These are phyloP conservation scores for Sorex maritimensis DNA, from an alignment of 2,797 vertebrate species.

Conservation along the genomic window DNA sequence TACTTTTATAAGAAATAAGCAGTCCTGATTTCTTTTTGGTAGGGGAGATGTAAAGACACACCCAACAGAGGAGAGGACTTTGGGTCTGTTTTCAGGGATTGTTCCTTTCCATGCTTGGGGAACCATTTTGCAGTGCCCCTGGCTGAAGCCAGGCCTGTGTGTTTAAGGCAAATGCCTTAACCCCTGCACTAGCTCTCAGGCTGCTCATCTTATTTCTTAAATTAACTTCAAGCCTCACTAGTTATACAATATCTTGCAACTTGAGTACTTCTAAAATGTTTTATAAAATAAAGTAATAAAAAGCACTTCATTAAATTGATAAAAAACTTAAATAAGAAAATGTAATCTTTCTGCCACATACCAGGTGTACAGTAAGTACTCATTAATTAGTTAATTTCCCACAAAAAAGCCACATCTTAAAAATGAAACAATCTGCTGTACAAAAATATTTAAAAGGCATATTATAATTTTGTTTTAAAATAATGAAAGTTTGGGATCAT, in stretches of 20 bases:
- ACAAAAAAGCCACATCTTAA: not conserved
- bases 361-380: not conserved
- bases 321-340: conserved; percentile 26
- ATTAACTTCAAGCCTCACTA: not conserved
- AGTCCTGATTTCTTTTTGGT: no score
- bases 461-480: not conserved
- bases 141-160: no score
- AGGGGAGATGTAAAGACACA: no score
- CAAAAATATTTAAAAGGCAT: not conserved
- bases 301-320: not conserved
- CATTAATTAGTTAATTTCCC: not conserved
- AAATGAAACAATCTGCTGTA: not conserved
- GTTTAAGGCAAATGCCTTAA: no score
- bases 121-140: no score
- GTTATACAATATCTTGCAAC: not conserved
- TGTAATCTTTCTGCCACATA: not conserved
- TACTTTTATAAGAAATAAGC: no score
- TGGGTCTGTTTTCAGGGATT: no score
- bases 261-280: not conserved
- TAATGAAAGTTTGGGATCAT: conserved; percentile 38
- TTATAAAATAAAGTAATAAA: not conserved
- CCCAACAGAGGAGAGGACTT: no score
- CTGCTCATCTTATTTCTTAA: no score
- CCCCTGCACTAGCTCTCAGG: no score
- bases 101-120: no score